A percentile compares a stretch with the other conserved stretches of the same genome.
These are phyloP conservation scores for Capromys pilorides DNA, from an alignment of 2,797 vertebrate species.

Conservation along the genomic window DNA sequence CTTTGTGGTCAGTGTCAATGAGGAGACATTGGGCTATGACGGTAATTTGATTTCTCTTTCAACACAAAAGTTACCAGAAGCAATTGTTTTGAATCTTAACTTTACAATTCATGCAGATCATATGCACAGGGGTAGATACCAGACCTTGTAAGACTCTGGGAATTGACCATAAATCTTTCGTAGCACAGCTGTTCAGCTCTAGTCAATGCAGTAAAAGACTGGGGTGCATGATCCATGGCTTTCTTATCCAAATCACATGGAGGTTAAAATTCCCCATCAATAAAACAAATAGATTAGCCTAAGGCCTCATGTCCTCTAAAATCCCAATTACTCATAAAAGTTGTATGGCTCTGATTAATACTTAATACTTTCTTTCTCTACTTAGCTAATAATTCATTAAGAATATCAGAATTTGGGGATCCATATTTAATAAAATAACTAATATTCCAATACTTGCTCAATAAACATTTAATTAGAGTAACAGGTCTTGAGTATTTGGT, in stretches of 20 bases:
- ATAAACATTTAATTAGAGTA: conserved; percentile 40
- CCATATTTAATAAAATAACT: conserved; percentile 21
- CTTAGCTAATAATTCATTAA: not conserved
- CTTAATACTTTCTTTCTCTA: not conserved
- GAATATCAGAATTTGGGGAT: conserved; percentile 27
- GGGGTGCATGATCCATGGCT: not conserved
- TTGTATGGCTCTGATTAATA: not conserved
- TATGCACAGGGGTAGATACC: not conserved
- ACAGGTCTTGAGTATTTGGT: conserved; percentile 15
- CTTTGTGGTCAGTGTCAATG: conserved; percentile 17
- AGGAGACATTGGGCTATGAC: not conserved
- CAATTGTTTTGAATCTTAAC: not conserved
- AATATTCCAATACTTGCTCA: conserved; percentile 39
- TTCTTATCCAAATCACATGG: not conserved
- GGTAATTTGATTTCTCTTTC: conserved; percentile 15
- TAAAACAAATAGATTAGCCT: not conserved
- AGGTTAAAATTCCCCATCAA: not conserved
- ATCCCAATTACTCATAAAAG: not conserved
- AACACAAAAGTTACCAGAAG: conserved; percentile 31
- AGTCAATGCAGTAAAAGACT: not conserved
- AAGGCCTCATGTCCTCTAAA: not conserved
- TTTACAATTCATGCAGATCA: not conserved
- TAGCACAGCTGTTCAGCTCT: not conserved
- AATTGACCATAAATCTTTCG: conserved; percentile 3
- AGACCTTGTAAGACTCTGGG: not conserved